phyloP scores from a whole-genome alignment of 1,140 invertebrate species.

The Temnothorax curvispinosus region DNA sequence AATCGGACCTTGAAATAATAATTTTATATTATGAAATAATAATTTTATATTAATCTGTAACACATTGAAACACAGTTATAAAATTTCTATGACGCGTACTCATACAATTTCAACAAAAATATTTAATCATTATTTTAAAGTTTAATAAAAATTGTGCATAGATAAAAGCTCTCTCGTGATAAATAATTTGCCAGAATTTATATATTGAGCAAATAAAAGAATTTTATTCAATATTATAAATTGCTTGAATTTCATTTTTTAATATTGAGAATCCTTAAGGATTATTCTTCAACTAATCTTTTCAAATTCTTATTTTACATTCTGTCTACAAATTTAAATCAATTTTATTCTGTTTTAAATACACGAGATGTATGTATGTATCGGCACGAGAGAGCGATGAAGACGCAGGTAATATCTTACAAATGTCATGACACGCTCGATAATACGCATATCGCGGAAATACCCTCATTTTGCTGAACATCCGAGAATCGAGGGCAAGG shows the following conservation, averaged over 20 bases:
- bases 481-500: conserved; percentile 61
- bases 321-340: neutral
- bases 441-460: conserved; percentile 60
- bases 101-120: neutral
- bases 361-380: conserved; percentile 8
- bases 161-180: neutral
- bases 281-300: neutral
- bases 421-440: conserved; percentile 53
- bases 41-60: conserved; percentile 11
- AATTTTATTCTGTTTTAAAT: neutral
- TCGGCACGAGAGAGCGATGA: conserved; percentile 8
- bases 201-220: neutral
- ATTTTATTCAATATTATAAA: neutral
- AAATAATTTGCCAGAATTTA: neutral
- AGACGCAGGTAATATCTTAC: conserved; percentile 42
- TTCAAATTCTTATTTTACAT: neutral
- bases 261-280: neutral
- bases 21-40: neutral
- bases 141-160: neutral
- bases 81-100: neutral
- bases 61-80: neutral
- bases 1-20: neutral
- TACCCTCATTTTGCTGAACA: conserved; percentile 59
- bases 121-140: neutral
- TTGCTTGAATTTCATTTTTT: neutral